These are phyloP conservation scores for Drosophila peninsularis DNA, from an alignment of 2,888 invertebrate genomes.

Conservation along the genomic window DNA sequence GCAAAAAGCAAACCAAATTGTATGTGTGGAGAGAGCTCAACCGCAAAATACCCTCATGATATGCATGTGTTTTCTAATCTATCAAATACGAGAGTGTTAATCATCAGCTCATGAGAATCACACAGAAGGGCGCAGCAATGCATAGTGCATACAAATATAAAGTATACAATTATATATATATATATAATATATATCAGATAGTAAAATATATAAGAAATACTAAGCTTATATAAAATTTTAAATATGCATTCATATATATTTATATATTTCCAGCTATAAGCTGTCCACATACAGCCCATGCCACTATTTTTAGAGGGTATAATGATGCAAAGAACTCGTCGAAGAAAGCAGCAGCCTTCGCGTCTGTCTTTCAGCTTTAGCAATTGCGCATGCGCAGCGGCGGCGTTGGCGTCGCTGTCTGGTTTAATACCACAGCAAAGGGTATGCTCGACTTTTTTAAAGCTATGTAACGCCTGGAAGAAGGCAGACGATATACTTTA, in stretches of 20 bases:
- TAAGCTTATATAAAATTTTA: background rate
- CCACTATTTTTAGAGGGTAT: constrained; percentile 15
- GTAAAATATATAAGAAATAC: too few relatives aligned
- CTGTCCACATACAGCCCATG: background rate
- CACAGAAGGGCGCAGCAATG: background rate
- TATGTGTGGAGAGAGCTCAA: background rate
- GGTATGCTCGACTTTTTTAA: too few relatives aligned
- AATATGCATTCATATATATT: background rate
- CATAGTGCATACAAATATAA: background rate
- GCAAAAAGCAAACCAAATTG: constrained; percentile 4
- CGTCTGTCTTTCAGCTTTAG: constrained; percentile 12
- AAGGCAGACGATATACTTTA: too few relatives aligned
- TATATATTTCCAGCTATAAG: background rate
- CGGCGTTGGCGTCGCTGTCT: constrained; percentile 23
- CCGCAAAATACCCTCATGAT: constrained; percentile 16
- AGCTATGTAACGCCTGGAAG: background rate
- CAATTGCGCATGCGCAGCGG: constrained; percentile 49
- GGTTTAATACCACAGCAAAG: background rate
- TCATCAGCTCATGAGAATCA: background rate
- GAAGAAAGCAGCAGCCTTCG: constrained; percentile 22
- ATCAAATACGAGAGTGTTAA: background rate
- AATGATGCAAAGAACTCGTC: constrained; percentile 38
- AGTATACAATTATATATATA: background rate
- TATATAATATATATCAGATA: background rate
- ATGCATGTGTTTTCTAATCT: background rate